Percentiles rank a stretch among this genome's conserved stretches.
Evolutionary conservation across 2,113 vertebrate genomes (phyloP).

Genomic region (Ophiodon elongatus): DNA sequence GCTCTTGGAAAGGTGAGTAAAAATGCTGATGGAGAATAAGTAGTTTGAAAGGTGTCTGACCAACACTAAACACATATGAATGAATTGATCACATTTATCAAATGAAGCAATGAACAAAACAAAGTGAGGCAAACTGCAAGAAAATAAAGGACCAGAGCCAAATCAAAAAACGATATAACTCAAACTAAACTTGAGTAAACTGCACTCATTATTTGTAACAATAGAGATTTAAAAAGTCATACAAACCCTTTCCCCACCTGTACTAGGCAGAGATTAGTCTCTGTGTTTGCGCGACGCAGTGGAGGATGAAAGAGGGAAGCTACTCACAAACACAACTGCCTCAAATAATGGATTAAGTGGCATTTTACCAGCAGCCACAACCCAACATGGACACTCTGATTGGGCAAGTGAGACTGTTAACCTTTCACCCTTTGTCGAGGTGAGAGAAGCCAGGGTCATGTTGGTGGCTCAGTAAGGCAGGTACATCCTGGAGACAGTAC

Average conservation of each 20-base stretch:
- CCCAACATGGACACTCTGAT: neutral
- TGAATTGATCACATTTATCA: neutral
- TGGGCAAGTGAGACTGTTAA: neutral
- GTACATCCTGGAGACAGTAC: neutral
- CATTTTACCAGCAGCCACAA: neutral
- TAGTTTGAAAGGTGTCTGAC: neutral
- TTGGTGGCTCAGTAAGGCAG: too few species aligned
- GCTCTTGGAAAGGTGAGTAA: neutral
- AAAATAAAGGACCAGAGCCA: neutral
- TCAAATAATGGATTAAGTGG: neutral
- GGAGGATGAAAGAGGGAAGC: neutral
- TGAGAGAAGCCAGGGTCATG: neutral
- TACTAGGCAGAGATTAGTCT: conserved; percentile 1
- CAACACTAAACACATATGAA: neutral
- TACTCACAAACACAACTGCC: neutral
- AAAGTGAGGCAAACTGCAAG: neutral
- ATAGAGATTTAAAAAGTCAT: neutral
- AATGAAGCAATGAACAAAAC: neutral
- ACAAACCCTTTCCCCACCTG: neutral
- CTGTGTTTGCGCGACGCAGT: neutral
- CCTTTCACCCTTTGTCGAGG: neutral
- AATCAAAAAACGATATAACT: neutral
- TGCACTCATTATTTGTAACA: neutral
- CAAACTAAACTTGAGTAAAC: neutral
- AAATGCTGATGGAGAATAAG: neutral